Conservation (phyloP, 2,113 vertebrate genomes). For the Danionella cerebrum region DNA sequence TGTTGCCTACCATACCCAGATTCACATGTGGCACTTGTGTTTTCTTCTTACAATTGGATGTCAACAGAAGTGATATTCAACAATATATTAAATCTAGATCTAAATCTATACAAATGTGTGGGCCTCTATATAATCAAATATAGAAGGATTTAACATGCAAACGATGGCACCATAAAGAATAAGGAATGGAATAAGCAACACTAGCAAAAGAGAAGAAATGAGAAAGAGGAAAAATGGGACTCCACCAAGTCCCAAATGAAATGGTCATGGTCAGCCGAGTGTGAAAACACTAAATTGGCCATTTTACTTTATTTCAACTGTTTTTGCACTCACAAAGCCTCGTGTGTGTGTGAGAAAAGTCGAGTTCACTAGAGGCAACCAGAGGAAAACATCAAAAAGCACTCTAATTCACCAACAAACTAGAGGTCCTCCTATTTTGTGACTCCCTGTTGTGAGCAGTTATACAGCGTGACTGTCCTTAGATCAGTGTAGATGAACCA, state of each 20-base stretch:
- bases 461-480: not conserved
- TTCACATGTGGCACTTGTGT: too few relatives aligned
- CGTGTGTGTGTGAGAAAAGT: constrained; percentile 1
- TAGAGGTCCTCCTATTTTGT: not conserved
- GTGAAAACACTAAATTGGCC: constrained; percentile 34
- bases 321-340: constrained; percentile 10
- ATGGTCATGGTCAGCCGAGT: constrained; percentile 27
- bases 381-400: constrained; percentile 5
- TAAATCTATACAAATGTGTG: too few relatives aligned
- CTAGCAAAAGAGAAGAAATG: not conserved
- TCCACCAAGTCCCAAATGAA: constrained; percentile 18
- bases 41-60: too few relatives aligned
- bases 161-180: not conserved
- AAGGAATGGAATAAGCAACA: not conserved
- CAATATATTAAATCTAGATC: too few relatives aligned
- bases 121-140: too few relatives aligned
- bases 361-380: constrained; percentile 11
- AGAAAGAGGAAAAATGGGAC: not conserved
- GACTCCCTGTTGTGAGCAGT: not conserved
- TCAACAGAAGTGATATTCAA: too few relatives aligned
- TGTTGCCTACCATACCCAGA: too few relatives aligned
- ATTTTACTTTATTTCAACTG: constrained; percentile 28
- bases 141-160: too few relatives aligned
- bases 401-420: not conserved
- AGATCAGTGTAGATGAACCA: not conserved